Evolutionary conservation across 2,797 vertebrate genomes (phyloP).

Genomic region (Chlorospingus semifuscus): DNA sequence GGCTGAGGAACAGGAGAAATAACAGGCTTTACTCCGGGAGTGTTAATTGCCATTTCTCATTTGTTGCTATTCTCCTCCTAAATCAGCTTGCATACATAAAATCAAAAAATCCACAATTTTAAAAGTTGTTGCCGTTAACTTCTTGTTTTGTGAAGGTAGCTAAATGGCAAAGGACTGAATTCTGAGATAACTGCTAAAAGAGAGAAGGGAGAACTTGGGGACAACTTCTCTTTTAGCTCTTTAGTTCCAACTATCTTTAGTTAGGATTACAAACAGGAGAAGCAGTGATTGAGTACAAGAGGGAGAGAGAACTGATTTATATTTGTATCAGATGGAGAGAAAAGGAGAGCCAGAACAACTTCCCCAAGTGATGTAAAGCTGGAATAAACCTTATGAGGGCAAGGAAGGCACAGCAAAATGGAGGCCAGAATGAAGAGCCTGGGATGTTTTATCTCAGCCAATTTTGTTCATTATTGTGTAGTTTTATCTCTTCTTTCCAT

Average conservation of each 20-base stretch:
- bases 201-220: not conserved
- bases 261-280: not conserved
- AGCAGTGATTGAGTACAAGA: not conserved
- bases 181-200: not conserved
- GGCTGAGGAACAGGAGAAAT: conserved; percentile 57
- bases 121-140: conserved; percentile 55
- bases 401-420: not conserved
- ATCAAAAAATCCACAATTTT: conserved; percentile 43
- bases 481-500: not conserved
- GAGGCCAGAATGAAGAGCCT: not conserved
- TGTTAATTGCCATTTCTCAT: conserved; percentile 67
- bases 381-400: not conserved
- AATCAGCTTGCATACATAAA: conserved; percentile 65
- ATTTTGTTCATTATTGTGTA: not conserved
- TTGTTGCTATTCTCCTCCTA: conserved; percentile 63
- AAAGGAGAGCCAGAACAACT: not conserved
- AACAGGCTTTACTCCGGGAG: conserved; percentile 36
- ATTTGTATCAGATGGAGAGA: not conserved
- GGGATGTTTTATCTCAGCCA: not conserved
- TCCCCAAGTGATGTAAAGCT: not conserved
- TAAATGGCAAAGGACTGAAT: conserved; percentile 3
- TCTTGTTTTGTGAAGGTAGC: conserved; percentile 45
- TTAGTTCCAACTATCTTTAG: not conserved
- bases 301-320: not conserved
- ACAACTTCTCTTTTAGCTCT: not conserved